Conservation (phyloP, 2,797 vertebrate genomes). For the Sebastes minor region DNA sequence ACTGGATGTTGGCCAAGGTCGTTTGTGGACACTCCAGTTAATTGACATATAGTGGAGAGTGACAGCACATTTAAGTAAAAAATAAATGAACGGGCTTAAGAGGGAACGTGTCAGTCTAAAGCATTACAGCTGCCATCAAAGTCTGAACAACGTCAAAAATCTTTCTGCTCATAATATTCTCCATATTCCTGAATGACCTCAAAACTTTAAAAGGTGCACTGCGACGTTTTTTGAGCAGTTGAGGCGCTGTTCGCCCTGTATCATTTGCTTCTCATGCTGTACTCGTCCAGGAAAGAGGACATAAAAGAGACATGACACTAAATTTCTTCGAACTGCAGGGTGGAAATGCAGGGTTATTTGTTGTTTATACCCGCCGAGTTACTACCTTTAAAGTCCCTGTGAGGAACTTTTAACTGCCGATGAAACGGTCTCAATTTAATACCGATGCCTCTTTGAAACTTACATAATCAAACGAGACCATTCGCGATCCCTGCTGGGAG, state of each 20-base stretch:
- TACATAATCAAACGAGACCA: too few species aligned
- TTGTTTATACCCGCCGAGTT: too few species aligned
- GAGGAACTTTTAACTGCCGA: too few species aligned
- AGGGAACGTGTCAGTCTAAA: conserved; percentile 1
- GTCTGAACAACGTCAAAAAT: not conserved
- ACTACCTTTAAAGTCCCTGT: too few species aligned
- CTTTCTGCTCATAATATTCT: not conserved
- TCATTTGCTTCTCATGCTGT: not conserved
- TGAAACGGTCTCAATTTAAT: too few species aligned
- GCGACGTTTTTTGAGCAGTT: not conserved
- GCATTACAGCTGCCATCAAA: not conserved
- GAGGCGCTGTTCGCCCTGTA: not conserved
- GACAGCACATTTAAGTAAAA: conserved; percentile 49
- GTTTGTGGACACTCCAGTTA: conserved; percentile 67
- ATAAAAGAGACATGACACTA: not conserved
- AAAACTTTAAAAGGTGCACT: not conserved
- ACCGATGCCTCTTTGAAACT: too few species aligned
- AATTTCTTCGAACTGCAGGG: not conserved
- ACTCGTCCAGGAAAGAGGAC: not conserved
- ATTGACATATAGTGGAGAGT: conserved; percentile 51
- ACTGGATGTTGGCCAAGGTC: conserved; percentile 69
- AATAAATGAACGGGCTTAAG: conserved; percentile 6
- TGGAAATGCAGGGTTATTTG: not conserved
- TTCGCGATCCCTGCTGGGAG: too few species aligned
- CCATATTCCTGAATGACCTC: not conserved